Evolutionary conservation across 2,888 invertebrate genomes (phyloP), one percentile per base, ranked within the genome.

Genomic region (Acanthopleura granulata): DNA sequence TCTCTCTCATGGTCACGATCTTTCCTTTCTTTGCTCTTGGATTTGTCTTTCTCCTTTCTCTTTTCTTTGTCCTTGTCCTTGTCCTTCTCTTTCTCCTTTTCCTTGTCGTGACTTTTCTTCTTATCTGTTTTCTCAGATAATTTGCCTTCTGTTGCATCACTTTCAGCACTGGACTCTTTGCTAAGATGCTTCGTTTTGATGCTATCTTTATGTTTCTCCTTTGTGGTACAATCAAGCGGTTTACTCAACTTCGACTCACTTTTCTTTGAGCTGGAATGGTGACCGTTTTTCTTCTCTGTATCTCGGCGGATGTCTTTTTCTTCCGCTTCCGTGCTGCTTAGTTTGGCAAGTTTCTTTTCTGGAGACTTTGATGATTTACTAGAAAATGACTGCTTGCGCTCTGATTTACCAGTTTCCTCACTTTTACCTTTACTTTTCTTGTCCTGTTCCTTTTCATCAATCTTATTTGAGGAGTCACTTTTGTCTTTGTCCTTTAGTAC

Each of bases 401-500:
- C 75, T 72, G 22, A 3, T n/a, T 57, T 61, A 27, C n/a, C 40
- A 57, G 75, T 77, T 14, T 77, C 78, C 15, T 81, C 79, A 76
- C 78, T 78, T 40, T 76, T 79, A 61, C 61, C 74, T 6, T 76
- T 78, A 74, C 79, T 83, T 61, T 72, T 88, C 84, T 77, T 87
- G 49, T 85, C 85, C 70, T 87, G 75, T 76, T 83, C 86, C 76
- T 88, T 84, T 74, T 80, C 82, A 29, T 84, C 83, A 69, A 83
- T 86, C 62, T 87, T 84, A 72, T 83, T n/a, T 9, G 22, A 18
- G 1, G 57, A n/a, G 4, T 57, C 57, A n/a, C n/a, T 57, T 27
- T 66, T 66, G 25, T 66, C 66, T 27, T 66, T 66, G 25, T 66
- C 66, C 14, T 66, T 66, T 15, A 25, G 22, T 66, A 27, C 29